These are phyloP conservation scores for Plectrocnemia conspersa DNA, from an alignment of 1,140 invertebrate species.

Conservation along the genomic window DNA sequence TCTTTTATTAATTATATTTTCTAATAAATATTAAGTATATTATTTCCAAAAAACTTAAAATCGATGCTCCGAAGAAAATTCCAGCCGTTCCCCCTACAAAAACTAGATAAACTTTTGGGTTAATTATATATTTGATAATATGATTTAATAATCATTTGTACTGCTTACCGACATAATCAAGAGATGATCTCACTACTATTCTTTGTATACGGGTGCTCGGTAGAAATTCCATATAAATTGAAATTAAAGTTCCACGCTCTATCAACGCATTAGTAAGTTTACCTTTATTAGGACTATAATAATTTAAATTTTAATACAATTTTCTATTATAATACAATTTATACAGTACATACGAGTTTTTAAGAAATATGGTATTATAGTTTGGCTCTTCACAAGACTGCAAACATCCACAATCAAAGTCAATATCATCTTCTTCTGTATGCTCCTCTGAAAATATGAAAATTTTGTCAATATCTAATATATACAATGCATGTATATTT, in stretches of 20 bases:
- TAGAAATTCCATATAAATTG: constrained; percentile 43
- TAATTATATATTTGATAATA: too few species aligned
- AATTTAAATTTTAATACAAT: constrained; percentile 1
- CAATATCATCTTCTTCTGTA: constrained; percentile 23
- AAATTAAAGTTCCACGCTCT: constrained; percentile 34
- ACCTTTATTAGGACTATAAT: constrained; percentile 26
- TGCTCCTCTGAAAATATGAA: constrained; percentile 17
- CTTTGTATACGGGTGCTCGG: constrained; percentile 45
- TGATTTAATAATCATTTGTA: constrained; percentile 17
- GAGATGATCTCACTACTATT: constrained; percentile 43
- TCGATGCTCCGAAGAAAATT: constrained; percentile 56
- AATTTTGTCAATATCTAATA: too few species aligned
- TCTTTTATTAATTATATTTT: constrained; percentile 18
- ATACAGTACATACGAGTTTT: constrained; percentile 37
- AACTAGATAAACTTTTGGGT: constrained; percentile 42
- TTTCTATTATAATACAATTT: constrained; percentile 5
- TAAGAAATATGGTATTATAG: constrained; percentile 41
- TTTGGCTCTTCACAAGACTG: constrained; percentile 45
- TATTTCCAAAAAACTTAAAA: constrained; percentile 53
- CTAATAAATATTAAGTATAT: constrained; percentile 47
- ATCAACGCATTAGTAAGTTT: constrained; percentile 27
- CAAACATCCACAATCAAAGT: constrained; percentile 41
- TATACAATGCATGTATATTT: too few species aligned
- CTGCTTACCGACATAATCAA: constrained; percentile 48
- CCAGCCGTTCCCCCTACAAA: constrained; percentile 53